phyloP scores from a whole-genome alignment of 2,888 invertebrate species.

The Hydraecia micacea region DNA sequence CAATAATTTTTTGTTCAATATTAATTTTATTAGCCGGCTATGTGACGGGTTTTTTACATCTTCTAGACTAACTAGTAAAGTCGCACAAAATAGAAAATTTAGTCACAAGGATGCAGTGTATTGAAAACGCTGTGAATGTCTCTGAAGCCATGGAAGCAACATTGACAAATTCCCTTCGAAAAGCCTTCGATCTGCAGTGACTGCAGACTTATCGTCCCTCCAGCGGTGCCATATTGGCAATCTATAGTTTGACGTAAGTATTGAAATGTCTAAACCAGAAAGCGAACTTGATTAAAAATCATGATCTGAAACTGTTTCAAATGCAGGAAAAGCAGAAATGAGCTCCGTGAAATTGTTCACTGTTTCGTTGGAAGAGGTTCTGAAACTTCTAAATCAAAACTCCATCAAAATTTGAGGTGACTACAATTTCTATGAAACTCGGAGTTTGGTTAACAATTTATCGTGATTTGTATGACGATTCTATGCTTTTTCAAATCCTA shows the following conservation, averaged over 20 bases:
- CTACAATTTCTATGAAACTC: background rate
- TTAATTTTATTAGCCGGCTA: background rate
- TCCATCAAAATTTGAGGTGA: background rate
- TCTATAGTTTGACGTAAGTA: background rate
- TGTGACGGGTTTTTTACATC: background rate
- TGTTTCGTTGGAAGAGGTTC: background rate
- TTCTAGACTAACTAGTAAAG: background rate
- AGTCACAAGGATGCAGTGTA: background rate
- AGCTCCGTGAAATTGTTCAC: background rate
- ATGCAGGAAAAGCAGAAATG: background rate
- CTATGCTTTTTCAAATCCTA: background rate
- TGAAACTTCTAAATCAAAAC: background rate
- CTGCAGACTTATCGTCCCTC: background rate
- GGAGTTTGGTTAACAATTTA: background rate
- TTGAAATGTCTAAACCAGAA: slow-evolving; percentile 7
- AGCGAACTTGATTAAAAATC: background rate
- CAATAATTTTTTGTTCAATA: background rate
- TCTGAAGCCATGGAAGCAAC: background rate
- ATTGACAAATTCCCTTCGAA: background rate
- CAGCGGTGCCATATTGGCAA: background rate
- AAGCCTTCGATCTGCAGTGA: background rate
- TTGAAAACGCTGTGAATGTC: background rate
- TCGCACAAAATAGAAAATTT: background rate
- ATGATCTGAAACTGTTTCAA: background rate
- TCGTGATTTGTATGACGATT: background rate